Base-by-base conservation (phyloP, 2,888 invertebrate genomes). In the Synanthedon myopaeformis region DNA sequence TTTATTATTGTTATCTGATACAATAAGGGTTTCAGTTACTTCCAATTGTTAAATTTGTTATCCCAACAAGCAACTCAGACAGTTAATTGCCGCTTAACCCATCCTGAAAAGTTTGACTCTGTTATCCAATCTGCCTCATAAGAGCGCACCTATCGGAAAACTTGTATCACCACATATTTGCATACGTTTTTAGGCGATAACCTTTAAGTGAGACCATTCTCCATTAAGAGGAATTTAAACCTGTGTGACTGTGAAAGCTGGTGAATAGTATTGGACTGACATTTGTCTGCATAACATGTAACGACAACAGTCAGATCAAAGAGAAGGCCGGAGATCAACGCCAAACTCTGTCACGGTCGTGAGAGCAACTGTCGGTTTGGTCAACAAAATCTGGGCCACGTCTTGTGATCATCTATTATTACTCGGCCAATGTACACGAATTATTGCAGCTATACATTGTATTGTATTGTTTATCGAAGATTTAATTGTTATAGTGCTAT, bases 351-450 rank as follows among this genome's bases (percentile, higher is more conserved):
- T 67, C 70, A 66, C 67, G 75, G 69, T 69, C 76, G 58, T 68
- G 63, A 70, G 65, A 65, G 67, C 66, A 69, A 59, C 62, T 54
- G 62, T 65, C 63, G 65, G 66, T 70, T 76, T 76, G 74, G 74
- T 64, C 72, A 75, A 67, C 64, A 61, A 63, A 69, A 81, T 67
- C 71, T 77, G 65, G 82, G 83, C 71, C 82, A 76, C 70, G 71
- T 71, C 74, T 73, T 67, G 68, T 74, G 70, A 68, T 70, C 64
- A 64, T 79, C 82, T 82, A 81, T 83, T 84, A 75, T 71, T 61
- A 73, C 63, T 64, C 62, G 63, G 60, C 69, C 71, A 72, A 76
- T 76, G 69, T 69, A 66, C 68, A 74, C 71, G 81, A 81, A 78
- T 79, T 70, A 71, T 74, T 70, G 70, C 72, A 66, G 69, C 62